Percentiles rank a stretch among this genome's conserved stretches.
Conservation (phyloP, 1,140 invertebrate genomes). For the Rhagoletis pomonella region DNA sequence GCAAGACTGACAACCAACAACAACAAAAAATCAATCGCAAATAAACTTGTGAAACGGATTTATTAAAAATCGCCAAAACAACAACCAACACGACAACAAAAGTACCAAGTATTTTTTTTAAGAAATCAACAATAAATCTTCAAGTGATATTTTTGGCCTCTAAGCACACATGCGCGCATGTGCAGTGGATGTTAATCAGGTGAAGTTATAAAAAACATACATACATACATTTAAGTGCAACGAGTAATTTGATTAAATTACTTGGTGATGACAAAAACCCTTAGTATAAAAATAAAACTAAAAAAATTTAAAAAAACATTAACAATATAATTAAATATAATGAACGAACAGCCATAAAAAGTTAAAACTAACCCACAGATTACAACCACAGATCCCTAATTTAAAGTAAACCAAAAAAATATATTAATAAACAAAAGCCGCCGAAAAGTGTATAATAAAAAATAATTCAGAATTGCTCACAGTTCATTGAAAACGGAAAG, state of each 20-base stretch:
- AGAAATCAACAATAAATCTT: too few species aligned
- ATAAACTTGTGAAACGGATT: too few species aligned
- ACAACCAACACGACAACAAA: too few species aligned
- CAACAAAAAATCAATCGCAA: too few species aligned
- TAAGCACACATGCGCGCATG: too few species aligned
- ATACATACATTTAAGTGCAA: not conserved
- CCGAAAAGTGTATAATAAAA: not conserved
- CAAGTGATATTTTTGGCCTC: too few species aligned
- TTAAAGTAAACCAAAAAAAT: not conserved
- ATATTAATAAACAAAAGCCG: not conserved
- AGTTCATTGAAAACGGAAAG: not conserved
- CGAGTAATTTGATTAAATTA: not conserved
- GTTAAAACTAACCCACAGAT: not conserved
- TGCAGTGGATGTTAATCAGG: too few species aligned
- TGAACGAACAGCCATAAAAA: too few species aligned
- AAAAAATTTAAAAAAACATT: not conserved
- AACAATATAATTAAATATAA: not conserved
- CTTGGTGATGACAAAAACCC: not conserved
- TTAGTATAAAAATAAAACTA: not conserved
- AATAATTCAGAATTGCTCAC: not conserved
- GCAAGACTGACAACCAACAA: too few species aligned
- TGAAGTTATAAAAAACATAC: too few species aligned
- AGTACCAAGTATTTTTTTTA: too few species aligned
- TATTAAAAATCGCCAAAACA: too few species aligned
- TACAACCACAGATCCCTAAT: not conserved